Base-by-base conservation (phyloP, 2,888 invertebrate genomes). In the Caradrina clavipalpis region DNA sequence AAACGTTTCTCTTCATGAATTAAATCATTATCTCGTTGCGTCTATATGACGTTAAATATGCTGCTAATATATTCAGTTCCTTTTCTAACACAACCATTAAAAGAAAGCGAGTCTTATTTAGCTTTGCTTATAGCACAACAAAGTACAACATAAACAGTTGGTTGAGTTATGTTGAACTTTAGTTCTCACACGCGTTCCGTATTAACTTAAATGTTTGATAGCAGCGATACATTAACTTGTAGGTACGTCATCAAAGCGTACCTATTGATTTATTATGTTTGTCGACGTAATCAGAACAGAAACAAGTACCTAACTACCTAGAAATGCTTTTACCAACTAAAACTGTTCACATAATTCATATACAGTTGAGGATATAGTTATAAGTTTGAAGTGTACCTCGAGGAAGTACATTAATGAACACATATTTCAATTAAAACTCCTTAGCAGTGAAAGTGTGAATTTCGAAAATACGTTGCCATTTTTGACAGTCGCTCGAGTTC, bases 381-480 rank as follows among this genome's bases (percentile, higher is more conserved):
- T 54, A 47, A 47, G 42, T 75, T 59, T 49, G n/a, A 51, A 63
- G 39, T 53, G 57, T 57, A 75, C 58, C 35, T 65, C 22, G 51
- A 39, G 47, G 47, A 56, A 73, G 51, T 61, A 53, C 21, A 39
- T 39, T 13, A 45, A 45, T 45, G 61, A 70, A 61, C 54, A 65
- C 56, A 68, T 76, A 60, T 61, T 66, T 72, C 50, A 60, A 63
- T 66, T 50, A 58, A 61, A 63, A 69, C 56, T 54, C 54, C 51
- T 21, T 42, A 49, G 26, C 22, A 56, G 73, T 31, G 79, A 82
- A 81, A 83, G 79, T 76, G 61, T 39, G 53, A 69, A 65, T 58
- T 71, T 26, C 45, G 55, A 68, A 65, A 68, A 72, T 55, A 78
- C 66, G 62, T 70, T 68, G 56, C 17, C 49, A 68, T 45, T 78